Percentiles rank a stretch among this genome's conserved stretches.
Conservation (phyloP, 2,113 vertebrate species). For the Mellivora capensis region DNA sequence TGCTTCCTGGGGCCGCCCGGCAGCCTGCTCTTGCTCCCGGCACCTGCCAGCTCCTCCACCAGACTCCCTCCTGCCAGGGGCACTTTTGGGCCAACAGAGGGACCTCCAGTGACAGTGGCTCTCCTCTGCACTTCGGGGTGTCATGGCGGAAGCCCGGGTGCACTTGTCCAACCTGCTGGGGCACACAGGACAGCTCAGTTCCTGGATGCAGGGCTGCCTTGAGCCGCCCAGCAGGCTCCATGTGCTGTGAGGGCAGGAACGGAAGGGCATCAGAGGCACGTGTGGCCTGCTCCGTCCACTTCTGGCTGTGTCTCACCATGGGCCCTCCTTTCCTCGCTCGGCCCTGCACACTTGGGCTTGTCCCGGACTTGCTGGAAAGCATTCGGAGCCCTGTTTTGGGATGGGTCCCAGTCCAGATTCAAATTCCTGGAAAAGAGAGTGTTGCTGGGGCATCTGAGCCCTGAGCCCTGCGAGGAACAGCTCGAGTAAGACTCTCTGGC, state of each 20-base stretch:
- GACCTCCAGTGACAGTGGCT: too few species aligned
- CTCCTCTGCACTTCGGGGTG: neutral
- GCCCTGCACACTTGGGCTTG: too few species aligned
- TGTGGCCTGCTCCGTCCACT: neutral
- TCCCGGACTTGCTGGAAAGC: too few species aligned
- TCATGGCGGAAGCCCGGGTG: neutral
- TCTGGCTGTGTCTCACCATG: neutral
- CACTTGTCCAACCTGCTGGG: neutral
- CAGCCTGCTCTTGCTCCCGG: neutral
- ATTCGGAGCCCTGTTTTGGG: too few species aligned
- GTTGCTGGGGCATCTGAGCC: too few species aligned
- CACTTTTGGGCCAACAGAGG: neutral
- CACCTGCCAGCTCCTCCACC: neutral
- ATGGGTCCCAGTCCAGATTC: too few species aligned
- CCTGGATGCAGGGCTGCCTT: neutral
- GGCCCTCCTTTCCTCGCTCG: neutral
- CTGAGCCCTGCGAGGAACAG: too few species aligned
- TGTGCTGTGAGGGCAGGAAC: too few species aligned
- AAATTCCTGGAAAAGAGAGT: too few species aligned
- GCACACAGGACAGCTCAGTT: neutral
- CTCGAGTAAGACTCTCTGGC: too few species aligned
- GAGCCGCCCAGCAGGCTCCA: neutral
- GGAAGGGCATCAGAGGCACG: fast-evolving
- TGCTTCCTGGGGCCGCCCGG: neutral
- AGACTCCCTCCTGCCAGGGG: neutral